Evolutionary conservation across 2,113 vertebrate genomes (phyloP), one percentile per base, ranked within the genome.

Genomic region (Dissostichus mawsoni): DNA sequence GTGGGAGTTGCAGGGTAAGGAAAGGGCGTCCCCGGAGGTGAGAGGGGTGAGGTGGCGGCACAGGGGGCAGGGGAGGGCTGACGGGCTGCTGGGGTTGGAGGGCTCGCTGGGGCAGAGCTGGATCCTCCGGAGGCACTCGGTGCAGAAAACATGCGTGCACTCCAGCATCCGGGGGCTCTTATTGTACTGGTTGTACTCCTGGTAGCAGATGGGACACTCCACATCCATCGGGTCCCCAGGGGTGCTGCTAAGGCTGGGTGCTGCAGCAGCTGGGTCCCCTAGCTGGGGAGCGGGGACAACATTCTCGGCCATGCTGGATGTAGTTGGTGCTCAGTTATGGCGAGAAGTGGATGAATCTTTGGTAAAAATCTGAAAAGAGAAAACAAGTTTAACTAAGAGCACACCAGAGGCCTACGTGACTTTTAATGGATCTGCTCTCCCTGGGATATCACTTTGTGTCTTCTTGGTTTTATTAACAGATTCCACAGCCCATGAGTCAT

Each of bases 201-300:
- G 95, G 82, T 95, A 95, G 85, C 95, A 96, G 68, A 96, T 91
- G 80, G 95, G 94, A 73, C 95, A 96, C 63, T 96, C 95, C 74
- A 93, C 87, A 61, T 96, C 95, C 52, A 88, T 71, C 6, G 89
- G 71, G 20, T 95, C 94, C 69, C 77, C 89, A 2, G 79, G 17
- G 88, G 25, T 52, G 51, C 64, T 3, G 76, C 74, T 56, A 57
- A 76, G 23, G 82, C 48, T 4, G 5, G 68, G 18, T n/a, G 36
- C 20, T 16, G 52, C 57, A 66, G 58, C 67, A 69, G 64, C 66
- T 33, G 48, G 23, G 47, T 75, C 79, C 62, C 74, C 77, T 53
- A 74, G 83, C 59, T 87, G 84, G 36, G 5, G 20, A 16, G 13
- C 81, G n/a, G 82, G 64, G 23, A 65, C 74, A 48, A 61, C 88